Base-by-base conservation (phyloP, 1,140 invertebrate genomes). In the Formica selysi region DNA sequence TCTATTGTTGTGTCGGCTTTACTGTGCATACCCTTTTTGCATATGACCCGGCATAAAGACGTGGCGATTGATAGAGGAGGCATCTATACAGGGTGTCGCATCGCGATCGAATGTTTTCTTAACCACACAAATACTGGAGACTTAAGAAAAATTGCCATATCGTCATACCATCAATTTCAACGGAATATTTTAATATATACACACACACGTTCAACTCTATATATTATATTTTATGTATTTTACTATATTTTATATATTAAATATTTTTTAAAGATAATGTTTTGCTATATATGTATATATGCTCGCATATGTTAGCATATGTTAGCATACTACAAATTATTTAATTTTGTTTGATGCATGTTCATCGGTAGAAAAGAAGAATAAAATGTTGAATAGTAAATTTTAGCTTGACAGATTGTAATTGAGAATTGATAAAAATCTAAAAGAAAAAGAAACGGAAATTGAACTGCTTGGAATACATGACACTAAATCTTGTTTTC, bases 11-110 rank as follows among this genome's bases (percentile, higher is more conserved):
- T 71, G 48, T 54, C 67, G 38, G 19, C 54, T 7, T 61, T 67
- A n/a, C 48, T 41, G n/a, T 41, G 38, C 29, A 68, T 22, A 57
- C 68, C 64, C 80, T 85, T 86, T 79, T 32, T 65, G 19, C 54
- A 26, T 73, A 73, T 74, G 10, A 29, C 16, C 48, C 19, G 54
- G 62, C 61, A 57, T 86, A 86, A 73, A 36, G 54, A 74, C 57
- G 38, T 41, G 65, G 78, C 73, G 73, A 88, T 86, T 74, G 87
- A 89, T 81, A 76, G 62, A 41, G 81, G 26, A 36, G 57, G 8
- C 62, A 81, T 61, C 26, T 44, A 81, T 44, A 44, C 32, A 59
- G 26, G 36, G 16, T 71, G 38, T 13, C 57, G 29, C 38, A 48
- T 73, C 51, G 22, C 13, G 13, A 22, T 61, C 38, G 22, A 13